Evolutionary conservation across 2,888 invertebrate genomes (phyloP).

Genomic region (Drosophila flavopinicola): DNA sequence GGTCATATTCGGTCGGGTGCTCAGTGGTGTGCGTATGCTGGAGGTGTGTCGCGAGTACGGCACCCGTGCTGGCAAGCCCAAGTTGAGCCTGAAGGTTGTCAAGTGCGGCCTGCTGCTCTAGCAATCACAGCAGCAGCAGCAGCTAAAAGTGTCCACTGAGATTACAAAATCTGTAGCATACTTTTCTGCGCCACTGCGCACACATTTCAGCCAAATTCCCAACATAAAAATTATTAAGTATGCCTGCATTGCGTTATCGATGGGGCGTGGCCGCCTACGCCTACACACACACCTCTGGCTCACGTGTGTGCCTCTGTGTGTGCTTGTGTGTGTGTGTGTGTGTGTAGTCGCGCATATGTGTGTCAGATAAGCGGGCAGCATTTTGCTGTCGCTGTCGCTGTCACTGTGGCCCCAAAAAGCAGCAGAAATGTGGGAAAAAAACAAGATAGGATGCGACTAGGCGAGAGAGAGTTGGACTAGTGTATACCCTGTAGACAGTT

Average conservation of each 20-base stretch:
- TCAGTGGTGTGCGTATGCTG: conserved; percentile 68
- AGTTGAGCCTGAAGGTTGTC: conserved; percentile 60
- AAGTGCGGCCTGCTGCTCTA: conserved; percentile 30
- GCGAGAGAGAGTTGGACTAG: neutral
- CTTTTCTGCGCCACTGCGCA: conserved; percentile 39
- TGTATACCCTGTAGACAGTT: conserved; percentile 2
- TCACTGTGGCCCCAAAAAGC: conserved; percentile 30
- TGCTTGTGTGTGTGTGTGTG: conserved; percentile 10
- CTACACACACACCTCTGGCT: conserved; percentile 7
- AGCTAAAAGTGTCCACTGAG: conserved; percentile 3
- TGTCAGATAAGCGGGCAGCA: conserved; percentile 72
- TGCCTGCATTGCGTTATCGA: conserved; percentile 61
- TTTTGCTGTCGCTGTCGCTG: conserved; percentile 62
- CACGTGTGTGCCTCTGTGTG: neutral
- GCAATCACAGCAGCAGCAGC: neutral
- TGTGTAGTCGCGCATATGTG: conserved; percentile 46
- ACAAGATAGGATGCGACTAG: neutral
- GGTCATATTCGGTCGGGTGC: conserved; percentile 76
- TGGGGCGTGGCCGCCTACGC: conserved; percentile 34
- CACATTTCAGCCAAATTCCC: conserved; percentile 40
- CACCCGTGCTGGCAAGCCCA: conserved; percentile 76
- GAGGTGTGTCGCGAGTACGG: conserved; percentile 72
- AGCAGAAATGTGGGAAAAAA: neutral
- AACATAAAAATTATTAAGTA: conserved; percentile 68
- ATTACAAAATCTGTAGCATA: conserved; percentile 35